Evolutionary conservation across 2,797 vertebrate species (phyloP).

Genomic region (Microctenopoma lineatum): DNA sequence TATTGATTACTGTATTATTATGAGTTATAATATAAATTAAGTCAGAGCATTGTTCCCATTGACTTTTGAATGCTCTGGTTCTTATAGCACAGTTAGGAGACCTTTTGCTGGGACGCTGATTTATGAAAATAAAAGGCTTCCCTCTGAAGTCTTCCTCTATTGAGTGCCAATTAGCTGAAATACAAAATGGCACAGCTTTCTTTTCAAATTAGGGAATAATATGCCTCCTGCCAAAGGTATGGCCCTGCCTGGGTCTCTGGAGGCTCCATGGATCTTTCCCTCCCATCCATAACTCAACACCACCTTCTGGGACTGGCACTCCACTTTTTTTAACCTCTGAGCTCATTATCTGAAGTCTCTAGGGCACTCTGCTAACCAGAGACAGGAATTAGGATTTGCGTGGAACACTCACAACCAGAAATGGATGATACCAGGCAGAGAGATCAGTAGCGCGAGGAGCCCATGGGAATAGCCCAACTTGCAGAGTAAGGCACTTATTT

Average conservation of each 20-base stretch:
- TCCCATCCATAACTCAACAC: slow-evolving; percentile 91
- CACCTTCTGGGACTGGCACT: slow-evolving; percentile 89
- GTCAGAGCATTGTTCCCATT: slow-evolving; percentile 32
- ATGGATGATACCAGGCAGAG: slow-evolving; percentile 81
- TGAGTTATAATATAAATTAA: slow-evolving; percentile 24
- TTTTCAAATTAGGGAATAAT: slow-evolving; percentile 78
- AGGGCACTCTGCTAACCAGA: slow-evolving; percentile 87
- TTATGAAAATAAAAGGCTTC: slow-evolving; percentile 36
- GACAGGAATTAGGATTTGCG: slow-evolving; percentile 89
- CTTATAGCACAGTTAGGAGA: slow-evolving; percentile 46
- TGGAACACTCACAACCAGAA: slow-evolving; percentile 83
- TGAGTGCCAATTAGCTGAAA: slow-evolving; percentile 75
- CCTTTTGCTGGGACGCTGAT: slow-evolving; percentile 36
- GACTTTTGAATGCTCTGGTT: slow-evolving; percentile 21
- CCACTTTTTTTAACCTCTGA: slow-evolving; percentile 85
- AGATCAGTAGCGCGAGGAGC: slow-evolving; percentile 80
- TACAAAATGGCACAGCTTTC: slow-evolving; percentile 77
- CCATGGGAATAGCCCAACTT: slow-evolving; percentile 77
- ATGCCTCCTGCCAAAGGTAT: slow-evolving; percentile 73
- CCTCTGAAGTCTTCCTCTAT: slow-evolving; percentile 48
- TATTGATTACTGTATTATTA: slow-evolving; percentile 17
- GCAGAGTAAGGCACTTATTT: slow-evolving; percentile 82
- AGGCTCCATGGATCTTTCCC: slow-evolving; percentile 74
- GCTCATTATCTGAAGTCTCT: slow-evolving; percentile 92
- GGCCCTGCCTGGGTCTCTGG: slow-evolving; percentile 79